Evolutionary conservation across 2,888 invertebrate genomes (phyloP).

Genomic region (Ornithoptera alexandrae): DNA sequence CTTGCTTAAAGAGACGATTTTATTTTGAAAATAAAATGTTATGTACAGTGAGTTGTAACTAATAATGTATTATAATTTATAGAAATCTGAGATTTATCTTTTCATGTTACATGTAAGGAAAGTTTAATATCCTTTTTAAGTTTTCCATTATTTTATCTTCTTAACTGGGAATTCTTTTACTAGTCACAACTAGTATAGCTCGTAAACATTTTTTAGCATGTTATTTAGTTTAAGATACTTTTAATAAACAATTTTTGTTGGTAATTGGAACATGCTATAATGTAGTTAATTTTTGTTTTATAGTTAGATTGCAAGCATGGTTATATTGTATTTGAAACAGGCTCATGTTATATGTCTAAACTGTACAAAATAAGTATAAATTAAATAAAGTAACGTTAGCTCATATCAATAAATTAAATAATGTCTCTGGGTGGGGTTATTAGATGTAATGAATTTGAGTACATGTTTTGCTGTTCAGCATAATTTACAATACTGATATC

Average conservation of each 20-base stretch:
- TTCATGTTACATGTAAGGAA: neutral
- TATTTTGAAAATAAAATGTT: no score
- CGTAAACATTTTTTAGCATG: neutral
- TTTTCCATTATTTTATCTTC: neutral
- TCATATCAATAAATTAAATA: constrained; percentile 67
- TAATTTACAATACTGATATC: constrained; percentile 82
- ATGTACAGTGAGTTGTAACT: no score
- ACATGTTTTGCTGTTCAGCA: constrained; percentile 81
- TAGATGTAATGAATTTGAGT: constrained; percentile 88
- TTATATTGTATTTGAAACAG: neutral
- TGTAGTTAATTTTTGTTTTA: neutral
- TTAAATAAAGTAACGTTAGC: constrained; percentile 9
- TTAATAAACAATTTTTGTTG: neutral
- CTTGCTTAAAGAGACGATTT: no score
- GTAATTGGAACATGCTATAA: neutral
- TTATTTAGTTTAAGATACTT: neutral
- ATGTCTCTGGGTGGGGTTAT: constrained; percentile 86
- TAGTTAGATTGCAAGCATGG: neutral
- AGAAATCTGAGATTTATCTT: neutral
- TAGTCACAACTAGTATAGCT: neutral
- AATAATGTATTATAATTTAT: neutral
- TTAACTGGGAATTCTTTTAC: neutral
- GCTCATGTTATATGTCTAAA: constrained; percentile 21
- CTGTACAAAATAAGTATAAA: constrained; percentile 26
- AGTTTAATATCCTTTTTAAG: neutral